These are phyloP conservation scores for Takifugu bimaculatus DNA, from an alignment of 2,113 vertebrate species.

Conservation along the genomic window DNA sequence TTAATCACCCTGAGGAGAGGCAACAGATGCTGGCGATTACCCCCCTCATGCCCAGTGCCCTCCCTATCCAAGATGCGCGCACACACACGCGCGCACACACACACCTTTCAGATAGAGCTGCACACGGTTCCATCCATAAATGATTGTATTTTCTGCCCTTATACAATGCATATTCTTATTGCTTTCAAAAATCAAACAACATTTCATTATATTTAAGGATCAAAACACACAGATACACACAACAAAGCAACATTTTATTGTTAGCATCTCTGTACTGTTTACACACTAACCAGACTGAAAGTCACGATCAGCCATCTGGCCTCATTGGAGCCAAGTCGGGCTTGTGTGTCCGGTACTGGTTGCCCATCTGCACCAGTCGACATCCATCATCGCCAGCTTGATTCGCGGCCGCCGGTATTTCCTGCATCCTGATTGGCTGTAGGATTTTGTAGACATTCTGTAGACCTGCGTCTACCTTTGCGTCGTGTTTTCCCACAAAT, in stretches of 20 bases:
- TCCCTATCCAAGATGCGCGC: constrained; percentile 9
- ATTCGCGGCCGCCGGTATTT: no score
- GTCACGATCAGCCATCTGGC: no score
- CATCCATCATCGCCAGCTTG: no score
- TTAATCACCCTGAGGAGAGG: constrained; percentile 59
- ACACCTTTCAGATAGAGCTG: constrained; percentile 1
- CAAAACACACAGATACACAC: not conserved
- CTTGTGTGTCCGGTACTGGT: no score
- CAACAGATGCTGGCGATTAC: constrained; percentile 71
- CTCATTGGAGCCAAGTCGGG: no score
- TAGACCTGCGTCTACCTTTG: no score
- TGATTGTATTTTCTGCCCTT: constrained; percentile 19
- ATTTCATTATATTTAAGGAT: not conserved
- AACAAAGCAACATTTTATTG: not conserved
- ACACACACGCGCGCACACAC: not conserved
- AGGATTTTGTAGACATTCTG: no score
- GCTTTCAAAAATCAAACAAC: not conserved
- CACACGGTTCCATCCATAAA: constrained; percentile 14
- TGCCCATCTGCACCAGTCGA: no score
- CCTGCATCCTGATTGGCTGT: no score
- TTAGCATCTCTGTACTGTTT: no score
- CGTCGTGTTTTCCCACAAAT: no score
- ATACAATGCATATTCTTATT: constrained; percentile 13
- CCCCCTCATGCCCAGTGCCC: constrained; percentile 41
- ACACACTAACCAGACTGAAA: no score